These are phyloP conservation scores for Hormaphis cornu DNA, from an alignment of 1,140 invertebrate genomes.

Conservation along the genomic window DNA sequence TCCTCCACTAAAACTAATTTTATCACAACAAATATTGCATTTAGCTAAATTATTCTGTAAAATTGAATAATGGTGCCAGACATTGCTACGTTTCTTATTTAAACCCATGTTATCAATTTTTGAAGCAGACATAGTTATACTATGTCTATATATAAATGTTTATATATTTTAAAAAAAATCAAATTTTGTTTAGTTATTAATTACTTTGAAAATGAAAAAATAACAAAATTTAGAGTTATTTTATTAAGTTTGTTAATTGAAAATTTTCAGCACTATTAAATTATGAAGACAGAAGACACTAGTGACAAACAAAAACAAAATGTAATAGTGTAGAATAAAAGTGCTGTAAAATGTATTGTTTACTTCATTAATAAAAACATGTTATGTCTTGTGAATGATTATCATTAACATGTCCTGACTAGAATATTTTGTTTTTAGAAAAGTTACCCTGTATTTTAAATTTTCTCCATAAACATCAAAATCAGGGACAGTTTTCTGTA, in stretches of 20 bases:
- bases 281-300: neutral
- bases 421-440: too few species aligned
- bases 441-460: too few species aligned
- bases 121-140: neutral
- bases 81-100: constrained; percentile 5
- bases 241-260: neutral
- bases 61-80: constrained; percentile 1
- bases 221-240: neutral
- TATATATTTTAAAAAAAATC: neutral
- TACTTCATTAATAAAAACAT: neutral
- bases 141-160: neutral
- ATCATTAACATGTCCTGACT: neutral
- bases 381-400: neutral
- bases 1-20: constrained; percentile 13
- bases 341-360: neutral
- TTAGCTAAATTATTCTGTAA: neutral
- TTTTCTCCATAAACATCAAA: too few species aligned
- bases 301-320: too few species aligned
- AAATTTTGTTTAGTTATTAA: neutral
- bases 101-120: neutral
- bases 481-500: neutral
- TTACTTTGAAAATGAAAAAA: neutral
- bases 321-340: neutral
- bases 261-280: neutral
- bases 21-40: constrained; percentile 7